Base-by-base conservation (phyloP, 2,797 vertebrate genomes). In the Crypturellus tataupa region DNA sequence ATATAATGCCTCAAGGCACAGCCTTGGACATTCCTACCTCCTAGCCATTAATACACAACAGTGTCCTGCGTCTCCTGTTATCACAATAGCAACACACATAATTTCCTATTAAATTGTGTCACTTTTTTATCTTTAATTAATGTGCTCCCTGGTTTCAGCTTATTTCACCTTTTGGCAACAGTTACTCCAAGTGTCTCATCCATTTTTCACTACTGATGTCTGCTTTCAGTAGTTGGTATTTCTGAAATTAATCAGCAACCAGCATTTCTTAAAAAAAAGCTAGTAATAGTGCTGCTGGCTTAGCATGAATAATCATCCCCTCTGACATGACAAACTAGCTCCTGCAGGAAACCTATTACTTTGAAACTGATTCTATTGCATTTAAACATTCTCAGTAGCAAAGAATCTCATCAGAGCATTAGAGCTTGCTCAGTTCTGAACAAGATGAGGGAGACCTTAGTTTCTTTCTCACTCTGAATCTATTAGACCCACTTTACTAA, bases 201-300 rank as follows among this genome's bases (percentile, higher is more conserved):
- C 40, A 85, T 91, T 89, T 64, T 92, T 56, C 72, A 59, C 44
- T 63, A 85, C 40, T 55, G n/a, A 82, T 85, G 24, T 49, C 81
- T 91, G 44, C 91, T 89, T 89, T 95, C 69, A 49, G 62, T 37
- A 83, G 23, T 47, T 82, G 87, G 39, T 82, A 89, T 91, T 90
- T 87, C 89, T 93, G 62, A 94, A 95, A 91, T 85, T 87, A 92
- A 95, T 91, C 71, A 75, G 24, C 37, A 85, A 4, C 23, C 31
- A 10, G 23, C 27, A 46, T 68, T 85, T 90, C 76, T 58, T 19
- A 4, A 87, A 91, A 91, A 91, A 91, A 75, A 47, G 12, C 69
- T 72, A 8, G 46, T 65, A 89, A 83, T 58, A 85, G 56, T 35
- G 73, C 80, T 67, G 64, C 70, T 75, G 65, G 70, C 46, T 87